Evolutionary conservation across 2,888 invertebrate genomes (phyloP).

Genomic region (Acleris laterana): DNA sequence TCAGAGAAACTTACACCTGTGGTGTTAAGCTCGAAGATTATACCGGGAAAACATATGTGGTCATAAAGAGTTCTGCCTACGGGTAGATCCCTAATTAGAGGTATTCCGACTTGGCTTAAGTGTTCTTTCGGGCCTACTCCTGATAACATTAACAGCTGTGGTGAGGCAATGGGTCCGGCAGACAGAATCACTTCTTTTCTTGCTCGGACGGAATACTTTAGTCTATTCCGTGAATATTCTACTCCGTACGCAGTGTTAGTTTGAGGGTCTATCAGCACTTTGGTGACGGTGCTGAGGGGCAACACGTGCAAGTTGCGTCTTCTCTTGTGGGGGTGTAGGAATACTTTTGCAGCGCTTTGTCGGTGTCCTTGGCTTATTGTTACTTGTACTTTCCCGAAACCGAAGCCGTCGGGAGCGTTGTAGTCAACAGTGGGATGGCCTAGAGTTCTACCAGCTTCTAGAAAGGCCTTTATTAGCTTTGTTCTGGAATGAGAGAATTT

Average conservation of each 20-base stretch:
- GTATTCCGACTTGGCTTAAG: slow-evolving; percentile 80
- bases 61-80: slow-evolving; percentile 88
- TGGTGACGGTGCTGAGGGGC: slow-evolving; percentile 86
- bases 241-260: slow-evolving; percentile 88
- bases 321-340: slow-evolving; percentile 84
- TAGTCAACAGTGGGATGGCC: slow-evolving; percentile 89
- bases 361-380: slow-evolving; percentile 85
- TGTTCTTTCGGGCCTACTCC: slow-evolving; percentile 86
- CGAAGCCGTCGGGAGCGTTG: slow-evolving; percentile 85
- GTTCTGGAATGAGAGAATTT: slow-evolving; percentile 59
- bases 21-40: slow-evolving; percentile 69
- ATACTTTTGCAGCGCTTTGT: slow-evolving; percentile 87
- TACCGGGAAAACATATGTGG: slow-evolving; percentile 83
- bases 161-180: slow-evolving; percentile 94
- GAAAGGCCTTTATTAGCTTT: slow-evolving; percentile 74
- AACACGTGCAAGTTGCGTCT: slow-evolving; percentile 88
- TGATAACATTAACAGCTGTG: slow-evolving; percentile 95
- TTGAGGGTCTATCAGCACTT: slow-evolving; percentile 86
- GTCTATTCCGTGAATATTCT: slow-evolving; percentile 83
- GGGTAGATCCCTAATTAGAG: slow-evolving; percentile 86
- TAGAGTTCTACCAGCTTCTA: slow-evolving; percentile 86
- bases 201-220: slow-evolving; percentile 80
- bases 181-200: slow-evolving; percentile 93
- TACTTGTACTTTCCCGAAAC: slow-evolving; percentile 87
- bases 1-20: slow-evolving; percentile 67